Base-by-base conservation (phyloP, 2,888 invertebrate genomes). In the Drosophila basisetae region DNA sequence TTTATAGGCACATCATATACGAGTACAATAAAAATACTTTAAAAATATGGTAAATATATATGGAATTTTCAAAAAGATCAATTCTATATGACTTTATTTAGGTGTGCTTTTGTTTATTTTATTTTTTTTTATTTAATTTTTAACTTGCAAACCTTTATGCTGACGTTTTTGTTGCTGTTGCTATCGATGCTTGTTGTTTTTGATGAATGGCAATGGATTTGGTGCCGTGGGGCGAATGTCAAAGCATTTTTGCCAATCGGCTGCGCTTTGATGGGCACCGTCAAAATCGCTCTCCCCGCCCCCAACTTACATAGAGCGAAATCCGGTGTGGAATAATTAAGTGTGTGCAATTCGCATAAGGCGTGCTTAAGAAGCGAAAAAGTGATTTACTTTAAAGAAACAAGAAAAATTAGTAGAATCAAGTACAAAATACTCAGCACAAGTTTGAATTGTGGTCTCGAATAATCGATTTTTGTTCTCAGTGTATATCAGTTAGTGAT, bases 171-270 rank as follows among this genome's bases (percentile, higher is more conserved):
- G 18, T 18, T 30, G 41, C 11, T 11, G 2, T 22, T 22, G 11
- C 43, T 5, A 22, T 43, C 22, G 22, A 43, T 43, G 43, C 2
- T 43, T 43, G 43, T 43, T 43, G 43, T 22, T 43, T 11, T 11
- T 22, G n/a, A 10, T 1, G 31, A 11, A 33, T 49, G 35, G 10
- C 30, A 31, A 31, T 61, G 65, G n/a, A 31, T 25, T 47, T 39
- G 49, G 9, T 18, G 52, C 31, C 52, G 28, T 52, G 41, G 28
- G 28, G n/a, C 33, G 39, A 49, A 55, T 76, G 78, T 76, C 78
- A 78, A 80, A 81, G 80, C 81, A 81, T 80, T 76, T 81, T 81
- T 80, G 76, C 66, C 80, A 73, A 76, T 73, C 76, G 78, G 67
- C 68, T 73, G 78, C 68, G 66, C 39, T 65, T 33, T 50, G 55